These are phyloP conservation scores for Glossophaga mutica DNA, from an alignment of 2,797 vertebrate species.

Conservation along the genomic window DNA sequence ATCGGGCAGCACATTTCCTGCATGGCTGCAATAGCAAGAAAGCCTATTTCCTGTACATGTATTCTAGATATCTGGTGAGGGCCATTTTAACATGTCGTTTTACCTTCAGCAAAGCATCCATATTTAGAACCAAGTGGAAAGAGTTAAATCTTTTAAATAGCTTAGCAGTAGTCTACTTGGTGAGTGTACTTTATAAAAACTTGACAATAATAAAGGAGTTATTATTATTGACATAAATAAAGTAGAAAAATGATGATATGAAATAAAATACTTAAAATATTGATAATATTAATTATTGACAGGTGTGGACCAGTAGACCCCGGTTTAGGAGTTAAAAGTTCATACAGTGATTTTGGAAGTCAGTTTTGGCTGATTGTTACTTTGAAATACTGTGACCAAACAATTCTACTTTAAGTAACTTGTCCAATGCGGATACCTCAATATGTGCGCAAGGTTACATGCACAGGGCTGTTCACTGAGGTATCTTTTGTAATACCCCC, in stretches of 20 bases:
- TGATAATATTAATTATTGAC: not conserved
- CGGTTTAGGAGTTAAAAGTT: not conserved
- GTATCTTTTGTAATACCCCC: not conserved
- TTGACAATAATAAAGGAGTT: not conserved
- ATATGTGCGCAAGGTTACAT: not conserved
- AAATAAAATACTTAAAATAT: constrained; percentile 3
- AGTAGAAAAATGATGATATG: not conserved
- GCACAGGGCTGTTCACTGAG: not conserved
- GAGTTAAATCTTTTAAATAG: constrained; percentile 43
- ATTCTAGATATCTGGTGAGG: constrained; percentile 97
- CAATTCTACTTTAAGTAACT: not conserved
- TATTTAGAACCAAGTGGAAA: constrained; percentile 8
- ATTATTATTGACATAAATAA: not conserved
- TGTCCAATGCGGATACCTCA: not conserved
- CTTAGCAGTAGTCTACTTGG: not conserved
- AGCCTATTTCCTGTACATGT: constrained; percentile 99
- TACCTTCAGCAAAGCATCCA: not conserved
- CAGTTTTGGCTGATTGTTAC: not conserved
- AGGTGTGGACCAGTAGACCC: not conserved
- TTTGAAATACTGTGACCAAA: not conserved
- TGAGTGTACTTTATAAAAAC: constrained; percentile 17
- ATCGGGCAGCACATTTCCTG: constrained; percentile 95
- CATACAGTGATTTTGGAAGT: not conserved
- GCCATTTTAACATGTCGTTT: not conserved
- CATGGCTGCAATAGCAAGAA: constrained; percentile 96